Conservation (phyloP, 53 echinoderm and acorn worm species). For the Astropecten irregularis region DNA sequence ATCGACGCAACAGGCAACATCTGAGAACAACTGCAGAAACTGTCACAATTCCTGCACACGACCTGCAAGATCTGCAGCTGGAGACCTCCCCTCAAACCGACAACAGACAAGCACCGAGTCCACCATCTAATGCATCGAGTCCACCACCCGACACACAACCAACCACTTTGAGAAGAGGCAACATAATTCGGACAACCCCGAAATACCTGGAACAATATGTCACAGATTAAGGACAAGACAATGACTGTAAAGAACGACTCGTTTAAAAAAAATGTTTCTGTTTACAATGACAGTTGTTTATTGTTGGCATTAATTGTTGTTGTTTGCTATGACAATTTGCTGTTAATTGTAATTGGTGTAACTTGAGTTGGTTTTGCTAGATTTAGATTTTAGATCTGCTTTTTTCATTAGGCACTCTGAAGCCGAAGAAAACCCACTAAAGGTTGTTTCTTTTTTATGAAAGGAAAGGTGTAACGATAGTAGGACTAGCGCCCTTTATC, state of each 20-base stretch:
- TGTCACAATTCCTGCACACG: slow-evolving; percentile 7
- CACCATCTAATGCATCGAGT: neutral
- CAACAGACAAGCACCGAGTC: neutral
- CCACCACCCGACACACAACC: slow-evolving; percentile 1
- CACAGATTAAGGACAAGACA: neutral
- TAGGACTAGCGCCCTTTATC: too few relatives aligned
- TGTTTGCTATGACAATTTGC: too few relatives aligned
- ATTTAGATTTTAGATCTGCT: too few relatives aligned
- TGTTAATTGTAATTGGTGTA: too few relatives aligned
- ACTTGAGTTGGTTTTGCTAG: too few relatives aligned
- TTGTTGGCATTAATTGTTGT: too few relatives aligned
- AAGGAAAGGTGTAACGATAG: too few relatives aligned
- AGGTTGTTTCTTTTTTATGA: too few relatives aligned
- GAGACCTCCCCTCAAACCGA: neutral
- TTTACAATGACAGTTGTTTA: neutral
- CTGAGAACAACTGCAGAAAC: slow-evolving; percentile 28
- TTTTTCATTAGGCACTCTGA: too few relatives aligned
- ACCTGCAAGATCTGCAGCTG: neutral
- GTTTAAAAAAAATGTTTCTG: neutral
- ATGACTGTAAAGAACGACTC: neutral
- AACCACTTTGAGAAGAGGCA: slow-evolving; percentile 30
- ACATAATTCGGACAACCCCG: slow-evolving; percentile 7
- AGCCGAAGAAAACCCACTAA: too few relatives aligned
- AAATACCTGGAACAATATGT: slow-evolving; percentile 15
- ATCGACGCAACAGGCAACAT: slow-evolving; percentile 55